Evolutionary conservation across 1,140 invertebrate genomes (phyloP), one percentile per base, ranked within the genome.

Genomic region (Drosophila micromelanica): DNA sequence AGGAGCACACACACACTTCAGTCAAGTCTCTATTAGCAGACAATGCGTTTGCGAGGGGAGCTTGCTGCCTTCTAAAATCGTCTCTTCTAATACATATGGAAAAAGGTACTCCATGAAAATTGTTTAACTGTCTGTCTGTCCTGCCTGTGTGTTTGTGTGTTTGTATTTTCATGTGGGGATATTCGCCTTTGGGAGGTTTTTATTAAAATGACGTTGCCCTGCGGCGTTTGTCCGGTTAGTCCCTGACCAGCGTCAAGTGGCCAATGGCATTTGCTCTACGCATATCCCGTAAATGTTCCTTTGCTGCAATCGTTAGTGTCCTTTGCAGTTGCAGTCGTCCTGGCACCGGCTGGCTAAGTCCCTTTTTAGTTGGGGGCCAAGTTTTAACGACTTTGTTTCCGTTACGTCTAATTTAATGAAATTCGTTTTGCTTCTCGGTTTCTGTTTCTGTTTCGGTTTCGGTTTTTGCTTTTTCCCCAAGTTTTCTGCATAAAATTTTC

Each of bases 1-100:
- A 32, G 35, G 12, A 20, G 48, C 15, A 61, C 46, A 69, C 80
- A 90, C 82, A 69, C 80, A 90, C 82, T 90, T 82, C 67, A 90
- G 71, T 90, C 87, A 84, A 90, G 87, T 90, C 87, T 90, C 87
- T 87, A 90, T 90, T 90, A 90, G 87, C 76, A 87, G 84, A 87
- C 84, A 89, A 89, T 89, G 79, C 72, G 72, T 73, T 76, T 13
- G 60, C 67, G 69, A 42, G 27, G 52, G 52, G 38, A 57, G 55
- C 51, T 30, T 48, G 59, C 56, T 59, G 17, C 54, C 69, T 54
- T 76, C 72, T 37, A 61, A 78, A 75, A 62, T 17, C 51, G 61
- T 54, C 67, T 85, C 27, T 49, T 8, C 55, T 75, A 70, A 63
- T 67, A 69, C 68, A 73, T 76, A 76, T 87, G 84, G 76, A 73